Conservation (phyloP, 2,888 invertebrate genomes). For the Anthophora plumipes region DNA sequence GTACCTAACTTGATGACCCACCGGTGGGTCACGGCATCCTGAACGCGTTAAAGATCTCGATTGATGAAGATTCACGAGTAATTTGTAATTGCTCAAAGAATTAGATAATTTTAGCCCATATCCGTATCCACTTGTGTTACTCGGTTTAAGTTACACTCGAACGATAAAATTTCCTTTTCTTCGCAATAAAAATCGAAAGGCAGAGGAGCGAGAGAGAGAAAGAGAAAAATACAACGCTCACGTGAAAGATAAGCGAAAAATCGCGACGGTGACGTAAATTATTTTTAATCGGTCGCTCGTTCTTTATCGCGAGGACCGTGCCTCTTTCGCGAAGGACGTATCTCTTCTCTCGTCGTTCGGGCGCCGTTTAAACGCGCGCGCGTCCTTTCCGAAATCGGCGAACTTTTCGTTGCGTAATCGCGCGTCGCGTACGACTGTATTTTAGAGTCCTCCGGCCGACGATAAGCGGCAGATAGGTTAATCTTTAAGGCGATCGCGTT, state of each 20-base stretch:
- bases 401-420: slow-evolving; percentile 40
- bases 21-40: too few species aligned
- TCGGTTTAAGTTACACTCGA: too few species aligned
- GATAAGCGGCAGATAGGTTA: slow-evolving; percentile 44
- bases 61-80: too few species aligned
- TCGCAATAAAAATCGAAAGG: too few species aligned
- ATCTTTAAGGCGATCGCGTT: slow-evolving; percentile 49
- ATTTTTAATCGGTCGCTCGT: slow-evolving; percentile 47
- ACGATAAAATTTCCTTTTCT: too few species aligned
- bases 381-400: slow-evolving; percentile 44
- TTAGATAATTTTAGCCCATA: too few species aligned
- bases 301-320: slow-evolving; percentile 50
- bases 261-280: slow-evolving; percentile 55
- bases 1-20: too few species aligned
- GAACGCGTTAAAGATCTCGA: too few species aligned
- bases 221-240: slow-evolving; percentile 1
- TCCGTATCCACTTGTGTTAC: too few species aligned
- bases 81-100: too few species aligned
- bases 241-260: slow-evolving; percentile 18
- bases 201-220: not conserved
- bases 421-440: not conserved
- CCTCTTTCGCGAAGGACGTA: slow-evolving; percentile 49
- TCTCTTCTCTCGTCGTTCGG: slow-evolving; percentile 30
- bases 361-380: slow-evolving; percentile 38
- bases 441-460: slow-evolving; percentile 24